Conservation (phyloP, 2,797 vertebrate genomes). For the Scyliorhinus canicula region DNA sequence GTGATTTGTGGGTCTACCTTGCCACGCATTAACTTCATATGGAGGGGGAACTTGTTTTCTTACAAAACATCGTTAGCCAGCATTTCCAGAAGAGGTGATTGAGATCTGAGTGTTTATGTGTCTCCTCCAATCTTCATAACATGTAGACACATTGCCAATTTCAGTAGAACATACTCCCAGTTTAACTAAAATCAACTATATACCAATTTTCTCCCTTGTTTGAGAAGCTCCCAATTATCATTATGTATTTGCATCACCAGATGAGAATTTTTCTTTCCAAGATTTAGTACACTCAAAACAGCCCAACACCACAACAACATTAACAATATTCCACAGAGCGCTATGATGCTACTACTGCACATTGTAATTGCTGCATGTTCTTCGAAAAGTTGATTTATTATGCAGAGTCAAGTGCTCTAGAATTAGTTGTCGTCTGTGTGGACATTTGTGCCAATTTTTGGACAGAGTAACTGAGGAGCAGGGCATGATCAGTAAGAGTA, state of each 20-base stretch:
- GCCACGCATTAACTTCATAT: slow-evolving; percentile 1
- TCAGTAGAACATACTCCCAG: background rate
- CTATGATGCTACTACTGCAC: background rate
- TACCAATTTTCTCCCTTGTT: background rate
- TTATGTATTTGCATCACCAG: background rate
- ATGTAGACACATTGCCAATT: background rate
- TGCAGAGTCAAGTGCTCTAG: background rate
- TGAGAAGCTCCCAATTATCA: background rate
- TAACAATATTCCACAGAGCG: background rate
- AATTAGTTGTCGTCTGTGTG: background rate
- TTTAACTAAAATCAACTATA: background rate
- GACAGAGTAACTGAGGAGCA: background rate
- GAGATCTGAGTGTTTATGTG: background rate
- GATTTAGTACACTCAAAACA: background rate
- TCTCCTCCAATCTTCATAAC: background rate
- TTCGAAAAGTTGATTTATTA: background rate
- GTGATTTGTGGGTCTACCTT: background rate
- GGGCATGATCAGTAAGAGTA: background rate
- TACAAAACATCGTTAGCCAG: background rate
- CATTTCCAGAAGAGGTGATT: background rate
- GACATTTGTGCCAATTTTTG: background rate
- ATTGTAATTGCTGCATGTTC: background rate
- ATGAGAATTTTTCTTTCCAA: background rate
- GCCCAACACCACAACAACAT: background rate
- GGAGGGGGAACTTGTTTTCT: background rate